Evolutionary conservation across 2,797 vertebrate species (phyloP).

Genomic region (Setipinna tenuifilis): DNA sequence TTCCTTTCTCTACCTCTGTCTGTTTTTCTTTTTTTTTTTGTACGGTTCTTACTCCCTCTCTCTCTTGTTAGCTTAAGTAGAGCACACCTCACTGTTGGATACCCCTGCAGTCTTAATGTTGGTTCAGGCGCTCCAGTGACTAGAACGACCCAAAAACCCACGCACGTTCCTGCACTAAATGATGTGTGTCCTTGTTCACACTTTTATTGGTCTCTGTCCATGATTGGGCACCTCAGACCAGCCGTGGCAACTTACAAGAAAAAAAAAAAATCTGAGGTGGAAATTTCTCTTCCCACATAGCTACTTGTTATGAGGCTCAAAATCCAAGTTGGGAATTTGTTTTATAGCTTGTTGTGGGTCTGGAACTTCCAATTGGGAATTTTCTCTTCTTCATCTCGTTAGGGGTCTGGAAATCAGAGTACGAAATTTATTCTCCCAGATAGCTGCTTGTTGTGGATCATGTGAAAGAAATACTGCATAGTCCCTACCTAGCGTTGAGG

Average conservation of each 20-base stretch:
- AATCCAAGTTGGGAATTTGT: too few relatives aligned
- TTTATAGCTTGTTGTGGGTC: too few relatives aligned
- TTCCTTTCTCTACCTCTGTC: neutral
- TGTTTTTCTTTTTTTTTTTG: too few relatives aligned
- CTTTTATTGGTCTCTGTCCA: neutral
- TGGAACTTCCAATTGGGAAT: slow-evolving; percentile 2
- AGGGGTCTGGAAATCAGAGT: too few relatives aligned
- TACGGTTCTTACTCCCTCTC: neutral
- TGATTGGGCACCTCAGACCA: neutral
- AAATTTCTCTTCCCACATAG: neutral
- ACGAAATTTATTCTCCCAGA: too few relatives aligned
- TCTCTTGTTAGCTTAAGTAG: neutral
- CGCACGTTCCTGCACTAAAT: neutral
- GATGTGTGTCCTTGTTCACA: neutral
- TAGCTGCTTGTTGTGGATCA: neutral
- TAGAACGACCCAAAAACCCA: neutral
- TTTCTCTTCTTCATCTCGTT: too few relatives aligned
- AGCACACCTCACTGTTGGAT: neutral
- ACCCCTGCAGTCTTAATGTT: neutral
- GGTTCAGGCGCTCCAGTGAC: slow-evolving; percentile 27
- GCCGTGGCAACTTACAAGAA: neutral
- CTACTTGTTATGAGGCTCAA: too few relatives aligned
- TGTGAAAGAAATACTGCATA: neutral
- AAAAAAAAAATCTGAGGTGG: neutral
- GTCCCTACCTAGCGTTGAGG: neutral